Evolutionary conservation across 2,888 invertebrate species (phyloP), one percentile per base, ranked within the genome.

Genomic region (Clepsis dumicolana): DNA sequence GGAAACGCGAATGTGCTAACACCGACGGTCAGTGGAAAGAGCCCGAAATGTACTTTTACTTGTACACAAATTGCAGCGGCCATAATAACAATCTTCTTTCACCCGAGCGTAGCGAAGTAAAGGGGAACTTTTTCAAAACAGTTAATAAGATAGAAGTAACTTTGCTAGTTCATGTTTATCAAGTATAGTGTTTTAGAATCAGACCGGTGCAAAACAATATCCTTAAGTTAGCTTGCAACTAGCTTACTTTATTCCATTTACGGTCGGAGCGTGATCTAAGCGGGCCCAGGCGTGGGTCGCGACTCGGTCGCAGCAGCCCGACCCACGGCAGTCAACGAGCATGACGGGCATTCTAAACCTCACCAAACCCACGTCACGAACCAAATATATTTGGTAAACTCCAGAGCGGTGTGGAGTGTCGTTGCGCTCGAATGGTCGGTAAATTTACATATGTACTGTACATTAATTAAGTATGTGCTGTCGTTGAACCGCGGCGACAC

Each of bases 321-420:
- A 67, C 69, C 72, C 71, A 72, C 71, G 65, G 54, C 35, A 65
- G 52, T 59, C 61, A 68, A 59, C 68, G 68, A 59, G 59, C 68
- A 64, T 68, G 68, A 59, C 64, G 68, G 52, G 21, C 25, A 41
- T 41, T 59, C 41, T 59, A 59, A 41, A 38, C 53, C 63, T 38
- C 32, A 14, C 41, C 21, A 41, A 52, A 41, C 68, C 68, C 68
- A 68, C 68, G 68, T 68, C 57, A 68, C 68, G 59, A 64, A 63
- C 54, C 53, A 32, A 53, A 61, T 66, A 54, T 41, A 62, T 66
- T 62, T 56, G 66, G 60, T 61, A 35, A 56, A 67, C 38, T 41
- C 38, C 41, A 3, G 41, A 59, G 35, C 38, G 35, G 4, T 21
- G 56, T 16, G 10, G 54, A 4, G 16, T 29, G 54, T 8, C 29